Conservation (phyloP, 1,140 invertebrate species). For the Drosophila asahinai region DNA sequence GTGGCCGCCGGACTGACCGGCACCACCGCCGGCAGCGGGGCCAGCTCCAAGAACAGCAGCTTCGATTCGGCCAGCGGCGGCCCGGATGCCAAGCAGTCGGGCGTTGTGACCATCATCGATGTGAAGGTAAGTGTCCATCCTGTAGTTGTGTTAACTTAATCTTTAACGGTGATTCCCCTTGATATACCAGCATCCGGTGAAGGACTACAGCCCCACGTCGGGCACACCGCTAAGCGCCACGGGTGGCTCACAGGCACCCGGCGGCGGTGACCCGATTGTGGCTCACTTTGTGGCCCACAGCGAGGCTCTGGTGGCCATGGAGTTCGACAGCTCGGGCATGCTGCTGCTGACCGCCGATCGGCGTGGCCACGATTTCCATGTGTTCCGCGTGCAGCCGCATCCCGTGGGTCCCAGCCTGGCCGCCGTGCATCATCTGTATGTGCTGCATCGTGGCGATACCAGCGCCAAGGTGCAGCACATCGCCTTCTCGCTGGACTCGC, state of each 20-base stretch:
- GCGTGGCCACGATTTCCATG: conserved; percentile 97
- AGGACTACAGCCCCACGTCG: conserved; percentile 81
- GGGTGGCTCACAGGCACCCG: conserved; percentile 80
- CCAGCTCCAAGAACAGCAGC: conserved; percentile 84
- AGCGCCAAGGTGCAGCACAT: conserved; percentile 95
- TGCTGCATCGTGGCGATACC: conserved; percentile 95
- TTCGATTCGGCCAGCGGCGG: conserved; percentile 77
- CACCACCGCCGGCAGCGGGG: conserved; percentile 79
- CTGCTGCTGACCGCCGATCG: conserved; percentile 96
- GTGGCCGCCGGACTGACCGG: conserved; percentile 94
- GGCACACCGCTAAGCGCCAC: conserved; percentile 62
- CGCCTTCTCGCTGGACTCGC: conserved; percentile 94
- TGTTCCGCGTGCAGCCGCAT: conserved; percentile 97
- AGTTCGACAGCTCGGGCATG: conserved; percentile 96
- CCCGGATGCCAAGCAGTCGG: conserved; percentile 90
- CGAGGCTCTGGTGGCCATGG: conserved; percentile 95
- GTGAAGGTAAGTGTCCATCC: conserved; percentile 87
- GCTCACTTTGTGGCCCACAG: conserved; percentile 98
- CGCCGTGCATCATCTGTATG: conserved; percentile 98
- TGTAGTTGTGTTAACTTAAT: not conserved
- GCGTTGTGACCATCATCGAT: conserved; percentile 95
- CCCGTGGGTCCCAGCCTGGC: conserved; percentile 94
- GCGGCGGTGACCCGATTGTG: conserved; percentile 90
- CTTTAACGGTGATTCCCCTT: not conserved
- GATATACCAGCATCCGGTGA: conserved; percentile 67